Evolutionary conservation across 2,888 invertebrate species (phyloP).

Genomic region (Drosophila atripex): DNA sequence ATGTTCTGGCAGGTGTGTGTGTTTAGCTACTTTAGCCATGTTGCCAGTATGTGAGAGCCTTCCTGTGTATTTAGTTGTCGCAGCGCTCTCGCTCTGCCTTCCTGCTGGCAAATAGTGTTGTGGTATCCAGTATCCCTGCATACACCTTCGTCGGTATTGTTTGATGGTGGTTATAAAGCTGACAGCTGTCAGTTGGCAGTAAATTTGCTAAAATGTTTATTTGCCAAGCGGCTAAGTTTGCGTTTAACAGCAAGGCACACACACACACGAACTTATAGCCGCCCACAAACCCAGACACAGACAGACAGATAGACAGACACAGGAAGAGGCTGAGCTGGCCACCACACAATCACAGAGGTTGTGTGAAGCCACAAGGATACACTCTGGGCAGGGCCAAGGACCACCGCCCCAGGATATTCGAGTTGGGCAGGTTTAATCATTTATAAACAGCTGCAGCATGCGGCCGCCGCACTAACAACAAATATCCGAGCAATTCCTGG

Average conservation of each 20-base stretch:
- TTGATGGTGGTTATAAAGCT: slow-evolving; percentile 79
- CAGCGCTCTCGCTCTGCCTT: slow-evolving; percentile 44
- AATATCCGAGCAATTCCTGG: slow-evolving; percentile 32
- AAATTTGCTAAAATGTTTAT: slow-evolving; percentile 80
- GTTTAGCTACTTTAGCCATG: slow-evolving; percentile 52
- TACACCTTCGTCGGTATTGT: slow-evolving; percentile 55
- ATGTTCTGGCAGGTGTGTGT: slow-evolving; percentile 13
- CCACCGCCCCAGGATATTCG: slow-evolving; percentile 50
- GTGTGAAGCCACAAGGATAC: slow-evolving; percentile 46
- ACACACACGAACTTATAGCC: slow-evolving; percentile 3
- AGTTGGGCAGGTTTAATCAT: slow-evolving; percentile 71
- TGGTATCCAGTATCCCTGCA: slow-evolving; percentile 45
- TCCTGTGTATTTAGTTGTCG: slow-evolving; percentile 68
- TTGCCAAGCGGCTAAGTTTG: slow-evolving; percentile 77
- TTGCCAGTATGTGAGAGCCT: slow-evolving; percentile 24
- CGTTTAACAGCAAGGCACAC: slow-evolving; percentile 64
- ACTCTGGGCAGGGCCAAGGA: slow-evolving; percentile 24
- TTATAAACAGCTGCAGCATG: slow-evolving; percentile 66
- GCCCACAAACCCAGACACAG: slow-evolving; percentile 2
- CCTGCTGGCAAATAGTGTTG: slow-evolving; percentile 61
- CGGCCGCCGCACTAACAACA: slow-evolving; percentile 28
- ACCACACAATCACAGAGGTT: slow-evolving; percentile 60
- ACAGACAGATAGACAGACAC: slow-evolving; percentile 13
- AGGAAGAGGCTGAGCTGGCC: slow-evolving; percentile 48
- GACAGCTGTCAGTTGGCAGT: slow-evolving; percentile 81